phyloP scores from a whole-genome alignment of 2,888 invertebrate species.

The Ectemnius cavifrons region DNA sequence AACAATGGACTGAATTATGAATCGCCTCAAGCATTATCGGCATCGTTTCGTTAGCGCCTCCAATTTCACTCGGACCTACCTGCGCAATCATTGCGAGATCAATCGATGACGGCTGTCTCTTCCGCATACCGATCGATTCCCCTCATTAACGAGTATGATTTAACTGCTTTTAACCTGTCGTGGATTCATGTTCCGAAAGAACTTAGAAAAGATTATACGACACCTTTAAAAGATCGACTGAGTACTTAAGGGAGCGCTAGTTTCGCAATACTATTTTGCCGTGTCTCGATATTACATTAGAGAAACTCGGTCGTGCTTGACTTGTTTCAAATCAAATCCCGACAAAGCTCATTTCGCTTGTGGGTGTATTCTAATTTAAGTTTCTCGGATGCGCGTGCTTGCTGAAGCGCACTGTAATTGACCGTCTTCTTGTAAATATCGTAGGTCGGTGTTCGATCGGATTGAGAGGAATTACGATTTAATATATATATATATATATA shows the following conservation, averaged over 20 bases:
- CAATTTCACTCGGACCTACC: conserved; percentile 15
- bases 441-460: background rate
- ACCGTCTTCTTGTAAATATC: background rate
- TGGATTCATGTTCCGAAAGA: too few species aligned
- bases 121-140: background rate
- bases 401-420: background rate
- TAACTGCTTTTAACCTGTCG: too few species aligned
- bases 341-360: background rate
- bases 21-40: conserved; percentile 45
- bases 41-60: conserved; percentile 42
- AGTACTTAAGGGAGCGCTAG: background rate
- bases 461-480: background rate
- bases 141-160: too few species aligned
- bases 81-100: background rate
- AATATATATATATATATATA: too few species aligned
- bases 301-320: background rate
- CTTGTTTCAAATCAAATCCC: background rate
- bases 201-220: too few species aligned
- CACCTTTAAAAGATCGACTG: background rate
- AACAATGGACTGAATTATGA: conserved; percentile 54
- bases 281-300: background rate
- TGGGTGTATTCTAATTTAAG: background rate
- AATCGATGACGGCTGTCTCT: background rate
- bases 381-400: background rate
- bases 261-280: background rate